Conservation (phyloP, 2,888 invertebrate species). For the Halictus quadricinctus region DNA sequence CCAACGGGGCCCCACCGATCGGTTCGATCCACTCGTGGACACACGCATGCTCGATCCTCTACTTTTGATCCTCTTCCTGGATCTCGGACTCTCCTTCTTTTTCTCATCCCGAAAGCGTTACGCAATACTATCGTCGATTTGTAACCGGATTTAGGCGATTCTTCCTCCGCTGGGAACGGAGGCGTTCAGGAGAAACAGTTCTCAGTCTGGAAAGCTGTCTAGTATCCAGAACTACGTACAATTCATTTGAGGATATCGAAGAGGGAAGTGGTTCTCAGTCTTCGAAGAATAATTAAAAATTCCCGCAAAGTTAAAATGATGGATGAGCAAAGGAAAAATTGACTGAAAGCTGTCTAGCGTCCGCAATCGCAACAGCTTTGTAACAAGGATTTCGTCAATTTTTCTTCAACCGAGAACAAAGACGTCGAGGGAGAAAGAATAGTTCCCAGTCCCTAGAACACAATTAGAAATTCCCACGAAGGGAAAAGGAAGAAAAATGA, state of each 20-base stretch:
- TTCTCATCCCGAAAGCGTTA: not conserved
- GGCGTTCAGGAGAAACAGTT: not conserved
- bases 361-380: not conserved
- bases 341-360: too few relatives aligned
- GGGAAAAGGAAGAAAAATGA: not conserved
- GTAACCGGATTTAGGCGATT: not conserved
- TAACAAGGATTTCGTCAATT: not conserved
- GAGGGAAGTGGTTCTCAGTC: not conserved
- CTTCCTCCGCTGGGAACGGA: not conserved
- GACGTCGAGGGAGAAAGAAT: not conserved
- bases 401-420: conserved; percentile 13
- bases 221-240: too few relatives aligned
- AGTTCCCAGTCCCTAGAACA: not conserved
- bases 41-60: conserved; percentile 29
- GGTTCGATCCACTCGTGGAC: conserved; percentile 48
- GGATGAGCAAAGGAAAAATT: not conserved
- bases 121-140: not conserved
- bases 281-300: not conserved
- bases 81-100: not conserved
- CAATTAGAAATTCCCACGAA: not conserved
- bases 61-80: conserved; percentile 29
- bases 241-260: not conserved
- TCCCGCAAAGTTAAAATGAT: not conserved
- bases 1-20: conserved; percentile 37
- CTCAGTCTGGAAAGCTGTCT: not conserved